These are phyloP conservation scores for Tribolium madens DNA, from an alignment of 1,140 invertebrate species.

Conservation along the genomic window DNA sequence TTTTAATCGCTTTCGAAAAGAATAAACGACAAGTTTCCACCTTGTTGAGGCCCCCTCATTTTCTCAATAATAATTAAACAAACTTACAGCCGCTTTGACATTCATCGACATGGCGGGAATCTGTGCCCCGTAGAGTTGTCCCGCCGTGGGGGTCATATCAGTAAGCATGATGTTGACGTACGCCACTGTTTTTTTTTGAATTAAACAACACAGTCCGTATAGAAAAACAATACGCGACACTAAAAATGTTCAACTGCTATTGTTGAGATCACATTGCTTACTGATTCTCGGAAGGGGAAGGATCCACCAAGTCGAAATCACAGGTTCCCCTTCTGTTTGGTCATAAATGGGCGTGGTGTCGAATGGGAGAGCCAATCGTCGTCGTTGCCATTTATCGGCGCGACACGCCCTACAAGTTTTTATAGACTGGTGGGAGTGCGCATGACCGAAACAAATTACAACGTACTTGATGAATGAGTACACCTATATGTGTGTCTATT, in stretches of 20 bases:
- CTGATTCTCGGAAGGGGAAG: constrained; percentile 64
- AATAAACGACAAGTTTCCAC: neutral
- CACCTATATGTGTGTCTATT: constrained; percentile 57
- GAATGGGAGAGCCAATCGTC: constrained; percentile 56
- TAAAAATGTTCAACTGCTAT: constrained; percentile 60
- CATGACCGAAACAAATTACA: constrained; percentile 58
- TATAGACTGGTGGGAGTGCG: constrained; percentile 47
- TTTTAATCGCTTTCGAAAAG: neutral
- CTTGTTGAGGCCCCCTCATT: neutral
- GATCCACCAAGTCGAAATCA: constrained; percentile 58
- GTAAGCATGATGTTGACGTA: constrained; percentile 65
- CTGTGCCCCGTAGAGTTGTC: constrained; percentile 70
- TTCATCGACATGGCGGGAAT: constrained; percentile 71
- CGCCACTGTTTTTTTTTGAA: constrained; percentile 17
- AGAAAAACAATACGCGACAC: constrained; percentile 52
- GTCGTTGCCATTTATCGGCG: constrained; percentile 60
- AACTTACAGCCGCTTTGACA: constrained; percentile 66
- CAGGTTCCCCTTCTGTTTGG: constrained; percentile 62
- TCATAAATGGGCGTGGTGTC: constrained; percentile 49
- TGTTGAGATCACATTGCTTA: constrained; percentile 64
- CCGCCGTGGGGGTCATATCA: constrained; percentile 70
- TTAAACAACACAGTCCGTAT: neutral
- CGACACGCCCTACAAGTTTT: constrained; percentile 54
- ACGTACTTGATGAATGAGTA: constrained; percentile 50
- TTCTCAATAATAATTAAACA: neutral